phyloP scores from a whole-genome alignment of 2,113 vertebrate species.

The Eulemur rufifrons region DNA sequence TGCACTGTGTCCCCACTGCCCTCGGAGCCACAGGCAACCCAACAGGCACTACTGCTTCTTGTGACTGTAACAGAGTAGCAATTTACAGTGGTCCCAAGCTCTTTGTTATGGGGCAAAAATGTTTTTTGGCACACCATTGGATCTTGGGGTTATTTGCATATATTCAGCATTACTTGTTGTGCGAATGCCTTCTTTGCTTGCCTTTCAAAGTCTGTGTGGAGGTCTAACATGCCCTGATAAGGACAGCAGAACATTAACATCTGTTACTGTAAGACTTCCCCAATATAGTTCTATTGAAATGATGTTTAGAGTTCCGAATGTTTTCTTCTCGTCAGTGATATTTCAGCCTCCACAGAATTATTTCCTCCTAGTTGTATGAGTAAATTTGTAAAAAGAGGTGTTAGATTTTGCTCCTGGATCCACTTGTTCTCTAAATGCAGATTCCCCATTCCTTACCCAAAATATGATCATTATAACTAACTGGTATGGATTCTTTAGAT shows the following conservation, averaged over 20 bases:
- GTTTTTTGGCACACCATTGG: background rate
- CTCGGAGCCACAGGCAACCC: background rate
- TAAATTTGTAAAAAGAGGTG: background rate
- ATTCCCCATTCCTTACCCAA: background rate
- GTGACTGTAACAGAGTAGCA: background rate
- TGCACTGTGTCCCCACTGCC: background rate
- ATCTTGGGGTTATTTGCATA: background rate
- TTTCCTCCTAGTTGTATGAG: background rate
- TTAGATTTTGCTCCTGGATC: constrained; percentile 29
- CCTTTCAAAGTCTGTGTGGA: background rate
- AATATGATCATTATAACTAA: constrained; percentile 20
- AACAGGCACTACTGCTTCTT: background rate
- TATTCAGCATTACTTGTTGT: background rate
- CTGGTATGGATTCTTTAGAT: background rate
- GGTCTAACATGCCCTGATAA: background rate
- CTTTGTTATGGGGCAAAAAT: background rate
- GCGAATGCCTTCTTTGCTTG: background rate
- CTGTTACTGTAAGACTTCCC: background rate
- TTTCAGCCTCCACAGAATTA: constrained; percentile 1
- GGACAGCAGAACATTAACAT: background rate
- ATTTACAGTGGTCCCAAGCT: background rate
- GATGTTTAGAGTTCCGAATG: background rate
- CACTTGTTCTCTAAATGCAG: background rate
- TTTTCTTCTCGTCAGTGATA: background rate
- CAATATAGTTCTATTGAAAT: background rate